Conservation (phyloP, 1,140 invertebrate species). For the Oncopeltus fasciatus region DNA sequence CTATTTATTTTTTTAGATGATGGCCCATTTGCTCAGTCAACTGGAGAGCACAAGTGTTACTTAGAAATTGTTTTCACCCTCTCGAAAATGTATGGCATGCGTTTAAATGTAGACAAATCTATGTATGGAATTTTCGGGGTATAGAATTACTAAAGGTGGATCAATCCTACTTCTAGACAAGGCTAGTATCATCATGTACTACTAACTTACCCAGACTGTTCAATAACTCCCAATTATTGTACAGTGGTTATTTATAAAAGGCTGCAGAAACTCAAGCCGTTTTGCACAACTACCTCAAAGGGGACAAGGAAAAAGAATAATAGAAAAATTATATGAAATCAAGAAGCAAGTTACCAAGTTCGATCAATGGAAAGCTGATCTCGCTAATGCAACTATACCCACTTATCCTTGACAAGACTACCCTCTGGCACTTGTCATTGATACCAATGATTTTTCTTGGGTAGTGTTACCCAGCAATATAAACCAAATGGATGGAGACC, state of each 20-base stretch:
- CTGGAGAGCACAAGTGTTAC: too few relatives aligned
- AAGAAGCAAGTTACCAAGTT: slow-evolving; percentile 8
- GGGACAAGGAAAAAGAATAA: slow-evolving; percentile 21
- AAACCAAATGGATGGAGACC: neutral
- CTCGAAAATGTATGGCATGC: too few relatives aligned
- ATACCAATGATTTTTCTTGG: neutral
- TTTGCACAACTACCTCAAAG: slow-evolving; percentile 17
- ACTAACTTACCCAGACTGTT: neutral
- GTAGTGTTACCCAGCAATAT: slow-evolving; percentile 3
- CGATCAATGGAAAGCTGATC: slow-evolving; percentile 16
- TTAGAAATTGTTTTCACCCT: too few relatives aligned
- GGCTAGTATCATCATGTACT: neutral
- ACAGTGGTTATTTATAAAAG: slow-evolving; percentile 2
- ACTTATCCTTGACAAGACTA: neutral
- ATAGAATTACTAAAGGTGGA: neutral
- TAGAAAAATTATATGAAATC: slow-evolving; percentile 15
- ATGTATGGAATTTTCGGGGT: neutral
- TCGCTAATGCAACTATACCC: slow-evolving; percentile 14
- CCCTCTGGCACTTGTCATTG: neutral
- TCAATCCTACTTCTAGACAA: neutral
- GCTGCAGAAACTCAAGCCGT: slow-evolving; percentile 14
- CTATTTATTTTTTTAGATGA: too few relatives aligned
- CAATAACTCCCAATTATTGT: slow-evolving; percentile 5
- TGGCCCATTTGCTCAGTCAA: too few relatives aligned
- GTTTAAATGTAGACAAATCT: neutral